Base-by-base conservation (phyloP, 2,888 invertebrate genomes). In the Nomada lathburiana region DNA sequence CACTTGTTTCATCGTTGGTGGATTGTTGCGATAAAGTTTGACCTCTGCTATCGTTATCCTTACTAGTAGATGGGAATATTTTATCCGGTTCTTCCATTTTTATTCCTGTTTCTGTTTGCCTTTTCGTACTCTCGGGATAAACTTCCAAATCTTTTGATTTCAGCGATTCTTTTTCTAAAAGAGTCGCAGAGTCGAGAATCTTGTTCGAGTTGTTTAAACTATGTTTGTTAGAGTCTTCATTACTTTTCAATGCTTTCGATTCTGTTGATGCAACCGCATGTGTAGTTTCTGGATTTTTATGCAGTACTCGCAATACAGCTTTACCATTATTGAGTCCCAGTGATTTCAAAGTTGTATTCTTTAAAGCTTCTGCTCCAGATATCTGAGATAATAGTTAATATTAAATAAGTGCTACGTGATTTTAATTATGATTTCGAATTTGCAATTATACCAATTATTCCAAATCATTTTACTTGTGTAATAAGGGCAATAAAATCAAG, bases 291-390 rank as follows among this genome's bases (percentile, higher is more conserved):
- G 95, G 95, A 79, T 94, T 94, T 92, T 96, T 96, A 90, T 97
- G 95, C 52, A 96, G 93, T 77, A 97, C 92, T 83, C 97, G 94
- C 60, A 98, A 94, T 92, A 97, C 96, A 18, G 97, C 98, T 92
- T 97, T 95, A 9, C 98, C 98, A 81, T 95, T 94, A 55, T 96
- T 96, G 67, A 98, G 94, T 16, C 98, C 98, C 74, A 98, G 94
- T 63, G 96, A 96, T 89, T 96, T 96, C 42, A 98, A 94, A 1
- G 97, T 97, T 70, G 97, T 97, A 67, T 94, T 94, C 89, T 95
- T 94, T 70, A 98, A 94, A 62, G 95, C 95, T 74, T 95, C 93
- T 76, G 95, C 94, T 0, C 98, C 98, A 89, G 95, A 95, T 50
- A 98, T 96, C 93, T 93, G 62, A 10, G 73, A 86, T 70, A 83